Evolutionary conservation across 1,140 invertebrate species (phyloP).

Genomic region (Ceratosolen fusciceps): DNA sequence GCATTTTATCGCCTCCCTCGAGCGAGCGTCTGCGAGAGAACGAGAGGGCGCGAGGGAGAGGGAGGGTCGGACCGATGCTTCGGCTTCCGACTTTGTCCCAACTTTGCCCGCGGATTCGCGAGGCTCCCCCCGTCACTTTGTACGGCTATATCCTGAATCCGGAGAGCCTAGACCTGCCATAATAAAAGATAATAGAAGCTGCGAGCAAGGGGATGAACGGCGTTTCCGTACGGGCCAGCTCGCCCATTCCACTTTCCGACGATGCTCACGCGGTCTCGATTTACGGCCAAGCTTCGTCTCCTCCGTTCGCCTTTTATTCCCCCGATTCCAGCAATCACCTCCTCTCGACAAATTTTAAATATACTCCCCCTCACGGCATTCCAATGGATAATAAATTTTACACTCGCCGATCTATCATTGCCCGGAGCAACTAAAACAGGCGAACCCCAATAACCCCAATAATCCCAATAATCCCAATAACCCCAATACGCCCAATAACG

Average conservation of each 20-base stretch:
- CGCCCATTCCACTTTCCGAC: neutral
- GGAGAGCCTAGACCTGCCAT: neutral
- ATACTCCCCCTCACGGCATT: no score
- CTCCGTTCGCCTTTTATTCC: neutral
- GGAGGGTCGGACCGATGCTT: constrained; percentile 23
- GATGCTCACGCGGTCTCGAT: neutral
- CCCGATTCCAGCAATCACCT: neutral
- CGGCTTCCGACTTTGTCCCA: constrained; percentile 16
- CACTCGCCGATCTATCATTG: no score
- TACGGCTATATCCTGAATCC: neutral
- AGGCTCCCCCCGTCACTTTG: neutral
- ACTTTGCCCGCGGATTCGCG: neutral
- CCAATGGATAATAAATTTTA: no score
- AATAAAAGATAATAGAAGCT: constrained; percentile 36
- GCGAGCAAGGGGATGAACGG: neutral
- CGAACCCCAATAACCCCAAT: no score
- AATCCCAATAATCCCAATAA: neutral
- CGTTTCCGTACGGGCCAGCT: neutral
- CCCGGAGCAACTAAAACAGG: no score
- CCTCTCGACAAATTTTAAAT: constrained; percentile 14
- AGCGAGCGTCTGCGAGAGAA: no score
- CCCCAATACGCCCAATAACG: neutral
- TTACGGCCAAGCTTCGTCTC: neutral
- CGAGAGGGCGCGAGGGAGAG: neutral
- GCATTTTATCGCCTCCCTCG: constrained; percentile 31